Base-by-base conservation (phyloP, 1,140 invertebrate species). In the Drosophila ohnishii region DNA sequence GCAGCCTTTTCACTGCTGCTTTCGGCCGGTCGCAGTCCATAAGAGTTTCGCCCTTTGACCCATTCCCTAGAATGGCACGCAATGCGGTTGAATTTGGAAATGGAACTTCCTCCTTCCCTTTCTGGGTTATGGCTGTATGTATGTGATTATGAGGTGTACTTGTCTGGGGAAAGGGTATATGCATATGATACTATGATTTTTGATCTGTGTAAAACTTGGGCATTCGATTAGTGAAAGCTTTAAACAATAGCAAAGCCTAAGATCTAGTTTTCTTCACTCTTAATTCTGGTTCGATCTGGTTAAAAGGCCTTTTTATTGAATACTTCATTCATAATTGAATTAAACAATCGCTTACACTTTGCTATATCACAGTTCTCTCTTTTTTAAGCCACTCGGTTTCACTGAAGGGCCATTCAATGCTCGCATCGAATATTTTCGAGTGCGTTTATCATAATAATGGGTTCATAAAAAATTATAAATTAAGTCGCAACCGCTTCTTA, bases 1-100 rank as follows among this genome's bases (percentile, higher is more conserved):
- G n/a, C 42, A 72, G 61, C 67, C 71, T 64, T 74, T 63, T 57
- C 42, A 55, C 66, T 50, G 34, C 30, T 51, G 9, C 32, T 16
- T 34, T 39, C 1, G 35, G 1, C 14, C 13, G 53, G 13, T 58
- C 50, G 28, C 51, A 64, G 53, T 45, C 42, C 63, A 61, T 65
- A 61, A 37, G 63, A 61, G 37, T 61, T 55, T 55, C 19, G 19
- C 22, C 59, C 55, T 14, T 44, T 58, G 13, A 8, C 13, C 42
- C 57, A 22, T 11, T 30, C 16, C 61, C 13, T 19, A 1, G 11
- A 0, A 35, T 11, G 8, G 11, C 42, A 32, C 34, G 25, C 34
- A 63, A n/a, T 47, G 60, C 14, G 32, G 19, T 66, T 16, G 30
- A 62, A 37, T 19, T 51, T 69, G 5, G n/a, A 19, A 55, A 16